phyloP scores from a whole-genome alignment of 2,797 vertebrate genomes.

The Cichlasoma orientale region DNA sequence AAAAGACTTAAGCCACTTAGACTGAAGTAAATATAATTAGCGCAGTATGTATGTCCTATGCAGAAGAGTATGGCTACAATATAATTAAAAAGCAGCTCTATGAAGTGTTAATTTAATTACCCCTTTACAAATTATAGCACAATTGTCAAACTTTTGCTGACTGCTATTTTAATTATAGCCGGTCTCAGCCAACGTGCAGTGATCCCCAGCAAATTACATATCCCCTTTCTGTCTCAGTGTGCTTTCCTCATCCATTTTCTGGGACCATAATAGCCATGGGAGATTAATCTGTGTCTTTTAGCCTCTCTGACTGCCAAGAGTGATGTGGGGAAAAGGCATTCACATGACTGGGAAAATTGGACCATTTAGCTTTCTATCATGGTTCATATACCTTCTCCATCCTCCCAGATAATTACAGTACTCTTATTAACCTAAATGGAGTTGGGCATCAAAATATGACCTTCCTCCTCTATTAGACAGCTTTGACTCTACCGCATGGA shows the following conservation, averaged over 20 bases:
- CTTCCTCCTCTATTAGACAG: slow-evolving; percentile 5
- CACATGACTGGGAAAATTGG: slow-evolving; percentile 53
- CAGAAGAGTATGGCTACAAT: slow-evolving; percentile 6
- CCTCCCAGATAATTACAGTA: slow-evolving; percentile 34
- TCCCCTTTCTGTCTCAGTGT: slow-evolving; percentile 40
- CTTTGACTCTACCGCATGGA: slow-evolving; percentile 1
- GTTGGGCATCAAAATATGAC: slow-evolving; percentile 8
- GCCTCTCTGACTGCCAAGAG: slow-evolving; percentile 50
- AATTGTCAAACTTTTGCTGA: slow-evolving; percentile 62
- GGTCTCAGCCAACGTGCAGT: slow-evolving; percentile 40
- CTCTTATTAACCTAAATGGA: slow-evolving; percentile 37
- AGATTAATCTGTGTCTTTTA: slow-evolving; percentile 70
- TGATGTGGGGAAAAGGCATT: slow-evolving; percentile 45
- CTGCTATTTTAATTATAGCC: slow-evolving; percentile 56
- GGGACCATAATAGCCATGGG: slow-evolving; percentile 44
- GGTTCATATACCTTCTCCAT: slow-evolving; percentile 40
- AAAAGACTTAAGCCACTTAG: slow-evolving; percentile 25
- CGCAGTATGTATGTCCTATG: slow-evolving; percentile 2
- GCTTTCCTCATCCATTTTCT: slow-evolving; percentile 51
- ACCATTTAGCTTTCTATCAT: slow-evolving; percentile 55
- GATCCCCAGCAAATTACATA: slow-evolving; percentile 56
- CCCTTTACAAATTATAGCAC: slow-evolving; percentile 49
- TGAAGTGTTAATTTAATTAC: slow-evolving; percentile 54
- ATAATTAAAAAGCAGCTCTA: slow-evolving; percentile 43
- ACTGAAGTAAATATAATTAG: slow-evolving; percentile 26